A percentile compares a stretch with the other conserved stretches of the same genome.
These are phyloP conservation scores for Meloidogyne hapla DNA, from an alignment of 1,140 invertebrate genomes.

Conservation along the genomic window DNA sequence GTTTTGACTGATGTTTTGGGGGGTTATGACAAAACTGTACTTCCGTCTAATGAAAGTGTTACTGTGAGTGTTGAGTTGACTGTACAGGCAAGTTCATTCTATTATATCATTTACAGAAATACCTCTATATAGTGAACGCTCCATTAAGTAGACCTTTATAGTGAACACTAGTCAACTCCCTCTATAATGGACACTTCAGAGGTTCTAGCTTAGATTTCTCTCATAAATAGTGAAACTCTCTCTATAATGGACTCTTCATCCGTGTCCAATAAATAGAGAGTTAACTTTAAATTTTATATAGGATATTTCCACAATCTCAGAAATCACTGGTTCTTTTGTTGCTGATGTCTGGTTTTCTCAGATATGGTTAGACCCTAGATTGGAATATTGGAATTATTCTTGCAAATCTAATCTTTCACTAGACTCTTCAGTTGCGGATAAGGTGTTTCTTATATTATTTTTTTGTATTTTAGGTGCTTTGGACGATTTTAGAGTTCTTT, in stretches of 20 bases:
- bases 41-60: slow-evolving; percentile 60
- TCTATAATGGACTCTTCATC: no score
- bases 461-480: neutral
- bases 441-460: neutral
- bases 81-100: slow-evolving; percentile 48
- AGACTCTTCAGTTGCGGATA: slow-evolving; percentile 57
- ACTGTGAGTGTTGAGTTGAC: slow-evolving; percentile 58
- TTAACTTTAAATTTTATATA: slow-evolving; percentile 34
- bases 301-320: slow-evolving; percentile 63
- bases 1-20: slow-evolving; percentile 53
- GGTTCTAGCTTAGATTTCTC: no score
- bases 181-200: no score
- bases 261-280: neutral
- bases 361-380: slow-evolving; percentile 58
- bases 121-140: no score
- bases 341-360: slow-evolving; percentile 64
- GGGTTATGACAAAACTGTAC: slow-evolving; percentile 62
- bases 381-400: slow-evolving; percentile 57
- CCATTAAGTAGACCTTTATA: no score
- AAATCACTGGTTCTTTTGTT: slow-evolving; percentile 61
- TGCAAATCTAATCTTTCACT: slow-evolving; percentile 62
- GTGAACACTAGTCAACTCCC: no score
- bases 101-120: no score
- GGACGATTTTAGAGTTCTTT: no score
- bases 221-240: no score